Evolutionary conservation across 2,797 vertebrate species (phyloP).

Genomic region (Masticophis lateralis): DNA sequence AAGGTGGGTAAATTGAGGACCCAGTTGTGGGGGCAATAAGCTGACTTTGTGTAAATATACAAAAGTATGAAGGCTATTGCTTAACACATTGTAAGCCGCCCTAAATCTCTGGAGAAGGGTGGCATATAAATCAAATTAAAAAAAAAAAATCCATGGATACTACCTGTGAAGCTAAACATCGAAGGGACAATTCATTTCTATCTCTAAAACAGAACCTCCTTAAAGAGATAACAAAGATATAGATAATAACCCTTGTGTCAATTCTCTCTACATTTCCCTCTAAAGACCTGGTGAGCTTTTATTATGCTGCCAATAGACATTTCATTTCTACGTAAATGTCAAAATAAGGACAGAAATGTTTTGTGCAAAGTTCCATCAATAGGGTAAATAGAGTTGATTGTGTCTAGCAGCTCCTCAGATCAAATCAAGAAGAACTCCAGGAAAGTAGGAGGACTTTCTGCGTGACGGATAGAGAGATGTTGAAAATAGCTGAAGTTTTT

Average conservation of each 20-base stretch:
- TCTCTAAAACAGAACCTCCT: not conserved
- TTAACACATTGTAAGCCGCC: no score
- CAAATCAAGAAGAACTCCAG: slow-evolving; percentile 12
- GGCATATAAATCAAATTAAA: no score
- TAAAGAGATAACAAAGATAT: slow-evolving; percentile 5
- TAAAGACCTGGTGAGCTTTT: slow-evolving; percentile 8
- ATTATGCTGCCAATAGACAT: slow-evolving; percentile 11
- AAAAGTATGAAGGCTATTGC: no score
- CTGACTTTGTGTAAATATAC: no score
- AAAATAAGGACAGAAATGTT: slow-evolving; percentile 14
- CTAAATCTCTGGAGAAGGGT: no score
- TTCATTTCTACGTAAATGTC: slow-evolving; percentile 17
- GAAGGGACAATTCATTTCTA: not conserved
- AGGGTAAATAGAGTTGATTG: not conserved
- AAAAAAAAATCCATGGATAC: no score
- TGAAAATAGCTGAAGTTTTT: not conserved
- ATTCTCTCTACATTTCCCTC: not conserved
- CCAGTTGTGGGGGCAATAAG: no score
- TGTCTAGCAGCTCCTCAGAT: not conserved
- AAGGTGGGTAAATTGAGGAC: no score
- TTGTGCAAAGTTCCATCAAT: slow-evolving; percentile 1
- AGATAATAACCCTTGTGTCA: not conserved
- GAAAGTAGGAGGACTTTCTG: slow-evolving; percentile 1
- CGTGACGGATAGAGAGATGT: not conserved
- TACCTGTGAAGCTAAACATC: no score